Base-by-base conservation (phyloP, 2,888 invertebrate species). In the Fissipunctia ypsillon region DNA sequence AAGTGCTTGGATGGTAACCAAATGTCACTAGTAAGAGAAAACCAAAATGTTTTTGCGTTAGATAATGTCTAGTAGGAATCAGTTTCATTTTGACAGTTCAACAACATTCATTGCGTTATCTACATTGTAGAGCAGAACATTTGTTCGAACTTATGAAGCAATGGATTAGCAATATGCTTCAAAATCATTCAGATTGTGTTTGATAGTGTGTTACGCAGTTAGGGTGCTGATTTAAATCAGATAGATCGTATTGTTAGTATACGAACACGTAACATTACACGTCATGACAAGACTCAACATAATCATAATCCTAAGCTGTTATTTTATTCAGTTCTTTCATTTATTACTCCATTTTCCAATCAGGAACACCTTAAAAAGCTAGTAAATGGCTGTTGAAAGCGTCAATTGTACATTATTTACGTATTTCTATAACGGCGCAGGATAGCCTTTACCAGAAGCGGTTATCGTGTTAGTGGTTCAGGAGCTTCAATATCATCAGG, bases 1-100 rank as follows among this genome's bases (percentile, higher is more conserved):
- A 61, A 68, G 28, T 63, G 35, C 43, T 64, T 43, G n/a, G 28
- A 56, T 50, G 35, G n/a, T n/a, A 60, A 65, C 43, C 31, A 76
- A 64, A 60, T 60, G 14, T 4, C 35, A 5, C 7, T 5, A 35
- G 12, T 19, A 56, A 56, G 56, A 22, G 22, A 31, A 57, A 35
- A 57, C 9, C n/a, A 59, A 59, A 59, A 38, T n/a, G 9, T 59
- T 38, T 59, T n/a, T 38, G 4, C n/a, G n/a, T n/a, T n/a, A n/a
- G n/a, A n/a, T n/a, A n/a, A n/a, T n/a, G n/a, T n/a, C n/a, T n/a
- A n/a, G n/a, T n/a, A n/a, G n/a, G n/a, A n/a, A n/a, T n/a, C n/a
- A n/a, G n/a, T n/a, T n/a, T n/a, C n/a, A n/a, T n/a, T n/a, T n/a
- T n/a, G n/a, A n/a, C n/a, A n/a, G n/a, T n/a, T n/a, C n/a, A n/a